Evolutionary conservation across 2,888 invertebrate species (phyloP), one percentile per base, ranked within the genome.

Genomic region (Tricholauxania praeusta): DNA sequence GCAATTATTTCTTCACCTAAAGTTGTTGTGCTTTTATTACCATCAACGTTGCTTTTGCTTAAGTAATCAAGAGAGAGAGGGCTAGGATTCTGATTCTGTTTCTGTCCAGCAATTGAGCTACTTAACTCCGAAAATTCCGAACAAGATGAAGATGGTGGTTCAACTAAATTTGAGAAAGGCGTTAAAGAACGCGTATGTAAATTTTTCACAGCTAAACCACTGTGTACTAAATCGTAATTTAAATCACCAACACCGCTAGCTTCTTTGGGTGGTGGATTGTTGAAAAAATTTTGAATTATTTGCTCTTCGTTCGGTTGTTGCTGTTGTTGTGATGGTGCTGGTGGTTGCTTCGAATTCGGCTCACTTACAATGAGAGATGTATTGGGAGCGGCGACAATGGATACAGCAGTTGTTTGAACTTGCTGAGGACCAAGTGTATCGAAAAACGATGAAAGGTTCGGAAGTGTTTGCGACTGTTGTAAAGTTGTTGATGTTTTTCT

Each of bases 121-220:
- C 80, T 80, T 47, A 82, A 70, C 63, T 83, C 82, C 1, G 86
- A 86, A 74, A 86, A 85, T 66, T 87, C 87, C 0, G 87, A 87
- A 75, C 87, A 87, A 63, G 86, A 84, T 3, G 87, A 87, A 0
- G 86, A 86, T 3, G 87, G 86, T 2, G 87, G 87, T 76, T 87
- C 87, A 5, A 85, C 87, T 14, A 83, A 76, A 78, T 85, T 86
- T 3, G 87, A 87, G 22, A 81, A 76, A 3, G 87, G 83, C 3
- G 87, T 85, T 51, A 84, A 79, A 0, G 87, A 84, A n/a, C 86
- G 82, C 59, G 77, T 79, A 64, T 82, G 80, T 22, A 80, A 65
- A 60, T 79, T 81, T 57, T 81, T 82, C 3, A 79, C 79, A 1
- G 80, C 79, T 48, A 85, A 66, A 22, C 85, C 86, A 51, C 84